These are phyloP conservation scores for Spea multiplicata DNA, from an alignment of 2,113 vertebrate species.

Conservation along the genomic window DNA sequence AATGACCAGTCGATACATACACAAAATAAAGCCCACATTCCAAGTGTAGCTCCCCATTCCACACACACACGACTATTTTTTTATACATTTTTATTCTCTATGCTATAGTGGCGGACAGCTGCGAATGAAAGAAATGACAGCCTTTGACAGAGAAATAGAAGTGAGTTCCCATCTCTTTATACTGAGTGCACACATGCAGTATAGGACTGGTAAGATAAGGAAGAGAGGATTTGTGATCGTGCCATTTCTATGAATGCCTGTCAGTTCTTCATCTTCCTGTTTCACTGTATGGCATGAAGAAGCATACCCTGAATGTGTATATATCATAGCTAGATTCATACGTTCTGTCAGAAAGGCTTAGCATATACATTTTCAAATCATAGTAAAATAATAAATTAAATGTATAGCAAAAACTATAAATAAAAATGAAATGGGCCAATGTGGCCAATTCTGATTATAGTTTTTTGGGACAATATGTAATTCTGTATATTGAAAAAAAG, in stretches of 20 bases:
- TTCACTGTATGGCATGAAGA: background rate
- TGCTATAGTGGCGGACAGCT: conserved; percentile 3
- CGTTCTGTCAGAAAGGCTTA: too few relatives aligned
- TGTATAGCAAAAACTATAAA: too few relatives aligned
- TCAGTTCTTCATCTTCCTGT: background rate
- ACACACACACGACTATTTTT: background rate
- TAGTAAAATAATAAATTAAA: too few relatives aligned
- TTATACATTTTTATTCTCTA: conserved; percentile 16
- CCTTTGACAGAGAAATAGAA: conserved; percentile 10
- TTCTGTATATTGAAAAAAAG: too few relatives aligned
- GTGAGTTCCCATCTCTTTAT: conserved; percentile 7
- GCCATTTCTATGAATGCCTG: background rate
- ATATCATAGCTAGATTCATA: background rate
- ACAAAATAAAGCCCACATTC: too few relatives aligned
- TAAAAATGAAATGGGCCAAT: too few relatives aligned
- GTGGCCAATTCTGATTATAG: too few relatives aligned
- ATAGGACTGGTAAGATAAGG: conserved; percentile 28
- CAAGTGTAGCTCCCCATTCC: background rate
- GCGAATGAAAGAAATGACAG: conserved; percentile 19
- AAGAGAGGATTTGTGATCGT: conserved; percentile 7
- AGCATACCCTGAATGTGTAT: background rate
- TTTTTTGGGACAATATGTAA: too few relatives aligned
- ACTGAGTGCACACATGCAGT: conserved; percentile 12
- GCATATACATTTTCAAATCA: too few relatives aligned
- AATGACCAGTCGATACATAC: too few relatives aligned